These are phyloP conservation scores for Anagyrus pseudococci DNA, from an alignment of 2,888 invertebrate genomes.

Conservation along the genomic window DNA sequence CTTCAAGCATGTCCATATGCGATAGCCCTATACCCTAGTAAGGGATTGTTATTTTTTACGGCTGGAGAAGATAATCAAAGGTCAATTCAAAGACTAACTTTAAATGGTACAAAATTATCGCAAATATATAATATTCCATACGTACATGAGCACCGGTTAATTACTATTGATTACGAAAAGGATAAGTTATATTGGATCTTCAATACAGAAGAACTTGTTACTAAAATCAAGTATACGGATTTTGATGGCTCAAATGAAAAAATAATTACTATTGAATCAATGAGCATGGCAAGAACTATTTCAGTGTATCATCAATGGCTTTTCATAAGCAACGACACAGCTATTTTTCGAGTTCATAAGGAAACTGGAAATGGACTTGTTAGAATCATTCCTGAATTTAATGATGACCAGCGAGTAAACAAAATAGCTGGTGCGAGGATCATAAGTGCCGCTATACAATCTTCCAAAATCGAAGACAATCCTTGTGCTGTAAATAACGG, in stretches of 20 bases:
- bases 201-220: neutral
- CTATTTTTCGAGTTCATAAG: constrained; percentile 11
- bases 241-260: neutral
- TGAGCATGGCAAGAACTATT: neutral
- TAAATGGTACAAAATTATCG: neutral
- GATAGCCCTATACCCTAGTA: neutral
- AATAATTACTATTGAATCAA: neutral
- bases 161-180: constrained; percentile 11
- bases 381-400: neutral
- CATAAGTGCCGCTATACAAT: neutral
- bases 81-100: neutral
- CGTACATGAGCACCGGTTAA: neutral
- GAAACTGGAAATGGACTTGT: neutral
- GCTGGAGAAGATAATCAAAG: neutral
- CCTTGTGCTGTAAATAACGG: constrained; percentile 10
- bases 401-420: neutral
- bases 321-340: constrained; percentile 3
- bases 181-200: constrained; percentile 7
- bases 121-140: neutral
- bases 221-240: neutral
- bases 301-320: constrained; percentile 8
- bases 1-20: constrained; percentile 8
- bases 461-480: neutral
- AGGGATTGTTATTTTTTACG: constrained; percentile 4
- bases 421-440: neutral